Evolutionary conservation across 2,888 invertebrate species (phyloP).

Genomic region (Atherix ibis): DNA sequence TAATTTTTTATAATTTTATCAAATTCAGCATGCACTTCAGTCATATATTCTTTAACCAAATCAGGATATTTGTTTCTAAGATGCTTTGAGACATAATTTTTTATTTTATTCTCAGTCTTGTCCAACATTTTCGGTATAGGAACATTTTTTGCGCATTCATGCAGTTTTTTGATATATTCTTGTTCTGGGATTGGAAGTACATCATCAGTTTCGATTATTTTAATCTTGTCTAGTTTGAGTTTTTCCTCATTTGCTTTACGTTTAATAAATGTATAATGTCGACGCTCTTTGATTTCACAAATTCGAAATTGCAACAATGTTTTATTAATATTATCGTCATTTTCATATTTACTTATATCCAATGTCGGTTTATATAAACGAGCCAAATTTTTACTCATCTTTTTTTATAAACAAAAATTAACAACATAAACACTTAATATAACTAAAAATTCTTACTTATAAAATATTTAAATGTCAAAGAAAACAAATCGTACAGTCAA

Average conservation of each 20-base stretch:
- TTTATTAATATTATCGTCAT: constrained; percentile 29
- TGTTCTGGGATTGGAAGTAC: constrained; percentile 35
- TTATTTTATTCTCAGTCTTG: constrained; percentile 44
- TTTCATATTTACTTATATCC: constrained; percentile 27
- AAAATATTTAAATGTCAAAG: no score
- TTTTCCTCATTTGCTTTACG: constrained; percentile 24
- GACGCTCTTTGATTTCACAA: constrained; percentile 24
- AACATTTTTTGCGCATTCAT: constrained; percentile 40
- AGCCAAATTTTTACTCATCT: constrained; percentile 20
- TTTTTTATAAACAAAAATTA: neutral
- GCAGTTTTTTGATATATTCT: constrained; percentile 38
- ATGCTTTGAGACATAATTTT: constrained; percentile 37
- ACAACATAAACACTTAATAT: neutral
- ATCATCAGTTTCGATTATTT: constrained; percentile 31
- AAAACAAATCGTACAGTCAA: no score
- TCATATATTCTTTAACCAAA: constrained; percentile 35
- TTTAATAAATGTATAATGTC: constrained; percentile 19
- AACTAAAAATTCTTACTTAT: no score
- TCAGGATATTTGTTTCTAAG: constrained; percentile 40
- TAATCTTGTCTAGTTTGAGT: constrained; percentile 18
- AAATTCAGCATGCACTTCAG: constrained; percentile 40
- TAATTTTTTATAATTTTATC: constrained; percentile 42
- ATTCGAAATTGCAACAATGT: constrained; percentile 27
- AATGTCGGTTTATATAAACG: constrained; percentile 25
- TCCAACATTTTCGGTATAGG: constrained; percentile 44